Conservation (phyloP, 2,888 invertebrate genomes). For the Rhopalosiphum nymphaeae region DNA sequence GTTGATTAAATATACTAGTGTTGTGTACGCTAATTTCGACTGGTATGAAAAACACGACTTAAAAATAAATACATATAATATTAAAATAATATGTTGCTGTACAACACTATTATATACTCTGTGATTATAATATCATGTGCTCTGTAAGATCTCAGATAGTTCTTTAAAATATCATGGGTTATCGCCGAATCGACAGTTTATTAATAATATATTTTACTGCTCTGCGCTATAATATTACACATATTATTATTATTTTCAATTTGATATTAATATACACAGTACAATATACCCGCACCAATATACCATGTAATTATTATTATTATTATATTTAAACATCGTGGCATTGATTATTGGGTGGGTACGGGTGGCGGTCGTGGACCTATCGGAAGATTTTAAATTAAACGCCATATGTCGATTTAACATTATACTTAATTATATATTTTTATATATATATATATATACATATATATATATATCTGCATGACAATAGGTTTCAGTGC, state of each 20-base stretch:
- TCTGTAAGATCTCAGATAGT: too few relatives aligned
- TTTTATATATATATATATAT: background rate
- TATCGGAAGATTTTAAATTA: conserved; percentile 32
- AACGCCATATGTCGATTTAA: background rate
- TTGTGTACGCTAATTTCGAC: too few relatives aligned
- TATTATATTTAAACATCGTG: background rate
- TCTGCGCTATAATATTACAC: background rate
- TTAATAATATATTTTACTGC: background rate
- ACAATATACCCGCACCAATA: background rate
- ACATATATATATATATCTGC: background rate
- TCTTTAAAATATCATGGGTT: background rate
- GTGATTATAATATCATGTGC: too few relatives aligned
- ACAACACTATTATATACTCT: background rate
- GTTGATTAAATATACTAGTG: too few relatives aligned
- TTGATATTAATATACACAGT: background rate
- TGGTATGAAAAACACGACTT: too few relatives aligned
- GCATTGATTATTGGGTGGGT: background rate
- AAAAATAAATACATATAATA: background rate
- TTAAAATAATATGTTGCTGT: background rate
- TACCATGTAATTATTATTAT: background rate
- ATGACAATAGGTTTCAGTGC: background rate
- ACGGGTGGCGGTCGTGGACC: background rate
- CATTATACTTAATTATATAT: background rate
- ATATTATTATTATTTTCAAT: background rate
- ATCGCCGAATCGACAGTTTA: background rate